Conservation (phyloP, 2,888 invertebrate genomes). For the Metellina segmentata region DNA sequence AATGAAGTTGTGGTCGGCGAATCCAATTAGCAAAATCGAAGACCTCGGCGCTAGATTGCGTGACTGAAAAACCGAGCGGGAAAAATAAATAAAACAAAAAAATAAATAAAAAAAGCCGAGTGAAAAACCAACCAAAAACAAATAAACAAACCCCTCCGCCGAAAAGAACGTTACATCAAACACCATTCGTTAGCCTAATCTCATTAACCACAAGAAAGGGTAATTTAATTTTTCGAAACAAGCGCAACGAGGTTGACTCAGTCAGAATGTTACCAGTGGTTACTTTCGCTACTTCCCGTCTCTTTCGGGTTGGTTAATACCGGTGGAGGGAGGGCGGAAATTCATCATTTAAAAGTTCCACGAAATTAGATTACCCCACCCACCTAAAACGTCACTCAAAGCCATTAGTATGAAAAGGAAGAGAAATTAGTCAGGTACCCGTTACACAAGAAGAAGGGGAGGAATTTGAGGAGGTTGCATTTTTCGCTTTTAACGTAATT, state of each 20-base stretch:
- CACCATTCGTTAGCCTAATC: slow-evolving; percentile 20
- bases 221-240: slow-evolving; percentile 25
- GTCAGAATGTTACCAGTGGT: neutral
- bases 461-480: neutral
- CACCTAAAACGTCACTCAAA: neutral
- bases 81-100: neutral
- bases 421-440: neutral
- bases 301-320: neutral
- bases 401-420: neutral
- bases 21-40: slow-evolving; percentile 1
- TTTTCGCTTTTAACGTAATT: slow-evolving; percentile 29
- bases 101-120: neutral
- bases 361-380: slow-evolving; percentile 30
- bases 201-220: slow-evolving; percentile 16
- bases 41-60: neutral
- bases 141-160: neutral
- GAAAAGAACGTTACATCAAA: neutral
- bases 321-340: neutral
- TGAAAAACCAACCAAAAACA: neutral
- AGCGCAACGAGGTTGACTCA: neutral
- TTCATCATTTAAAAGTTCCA: slow-evolving; percentile 19
- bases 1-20: neutral
- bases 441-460: neutral
- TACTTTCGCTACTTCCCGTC: neutral
- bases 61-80: neutral